Conservation (phyloP, 2,113 vertebrate species). For the Diphyllodes magnificus region DNA sequence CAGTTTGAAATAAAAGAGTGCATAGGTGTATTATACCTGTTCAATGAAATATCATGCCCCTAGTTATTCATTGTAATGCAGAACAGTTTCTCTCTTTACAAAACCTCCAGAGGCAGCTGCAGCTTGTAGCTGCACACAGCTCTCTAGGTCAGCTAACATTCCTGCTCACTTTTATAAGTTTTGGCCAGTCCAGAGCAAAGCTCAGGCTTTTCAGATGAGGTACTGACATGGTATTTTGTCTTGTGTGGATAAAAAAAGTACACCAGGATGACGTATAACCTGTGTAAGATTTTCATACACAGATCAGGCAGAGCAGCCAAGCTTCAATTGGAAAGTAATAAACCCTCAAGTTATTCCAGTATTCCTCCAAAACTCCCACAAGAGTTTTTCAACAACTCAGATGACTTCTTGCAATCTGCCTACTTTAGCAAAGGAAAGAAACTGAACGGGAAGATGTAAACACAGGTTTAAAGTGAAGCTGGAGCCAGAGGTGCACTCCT, state of each 20-base stretch:
- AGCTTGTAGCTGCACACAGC: background rate
- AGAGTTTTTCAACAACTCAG: background rate
- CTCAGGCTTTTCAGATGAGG: background rate
- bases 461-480: background rate
- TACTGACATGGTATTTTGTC: background rate
- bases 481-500: background rate
- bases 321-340: background rate
- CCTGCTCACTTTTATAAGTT: background rate
- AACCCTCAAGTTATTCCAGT: background rate
- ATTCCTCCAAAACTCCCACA: background rate
- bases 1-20: background rate
- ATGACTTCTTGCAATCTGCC: background rate
- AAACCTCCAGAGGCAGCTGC: background rate
- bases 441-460: background rate
- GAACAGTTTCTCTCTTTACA: background rate
- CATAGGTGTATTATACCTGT: background rate
- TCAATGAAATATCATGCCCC: background rate
- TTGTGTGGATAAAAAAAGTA: background rate
- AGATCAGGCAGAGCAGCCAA: background rate
- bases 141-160: background rate
- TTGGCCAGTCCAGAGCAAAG: background rate
- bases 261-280: rapidly evolving
- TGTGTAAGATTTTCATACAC: background rate
- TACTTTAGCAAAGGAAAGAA: background rate
- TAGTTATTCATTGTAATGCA: background rate